Percentiles rank a stretch among this genome's conserved stretches.
Conservation (phyloP, 2,888 invertebrate species). For the Epiblema foenella region DNA sequence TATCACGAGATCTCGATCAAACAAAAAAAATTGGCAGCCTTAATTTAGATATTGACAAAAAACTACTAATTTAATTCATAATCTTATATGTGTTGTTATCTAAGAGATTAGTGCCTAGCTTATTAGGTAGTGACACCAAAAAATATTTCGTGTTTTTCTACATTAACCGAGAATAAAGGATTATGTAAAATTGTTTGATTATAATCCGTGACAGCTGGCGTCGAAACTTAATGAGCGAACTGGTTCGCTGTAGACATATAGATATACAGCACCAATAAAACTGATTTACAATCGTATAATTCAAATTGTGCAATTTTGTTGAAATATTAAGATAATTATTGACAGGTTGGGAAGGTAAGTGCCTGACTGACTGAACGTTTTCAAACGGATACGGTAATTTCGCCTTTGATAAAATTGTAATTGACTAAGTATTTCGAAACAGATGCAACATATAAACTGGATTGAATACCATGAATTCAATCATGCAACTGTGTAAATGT, state of each 20-base stretch:
- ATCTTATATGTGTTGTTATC: not conserved
- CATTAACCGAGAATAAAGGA: not conserved
- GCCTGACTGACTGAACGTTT: not conserved
- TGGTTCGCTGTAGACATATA: slow-evolving; percentile 25
- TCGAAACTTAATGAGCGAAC: slow-evolving; percentile 21
- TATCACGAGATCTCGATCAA: too few relatives aligned
- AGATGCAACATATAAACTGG: not conserved
- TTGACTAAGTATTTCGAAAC: not conserved
- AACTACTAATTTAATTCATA: too few relatives aligned
- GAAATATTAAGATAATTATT: slow-evolving; percentile 23
- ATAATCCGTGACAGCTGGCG: slow-evolving; percentile 26
- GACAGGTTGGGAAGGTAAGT: slow-evolving; percentile 31
- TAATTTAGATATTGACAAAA: too few relatives aligned
- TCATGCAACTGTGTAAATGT: too few relatives aligned
- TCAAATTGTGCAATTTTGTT: slow-evolving; percentile 30
- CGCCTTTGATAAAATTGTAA: slow-evolving; percentile 7
- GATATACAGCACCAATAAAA: slow-evolving; percentile 35
- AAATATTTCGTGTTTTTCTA: not conserved
- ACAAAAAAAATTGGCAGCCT: too few relatives aligned
- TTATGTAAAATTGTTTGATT: slow-evolving; percentile 27
- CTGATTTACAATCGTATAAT: slow-evolving; percentile 33
- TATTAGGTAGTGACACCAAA: not conserved
- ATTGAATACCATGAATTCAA: not conserved
- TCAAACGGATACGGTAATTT: not conserved
- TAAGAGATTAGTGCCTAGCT: not conserved